Base-by-base conservation (phyloP, 2,797 vertebrate species). In the Chrosomus eos region DNA sequence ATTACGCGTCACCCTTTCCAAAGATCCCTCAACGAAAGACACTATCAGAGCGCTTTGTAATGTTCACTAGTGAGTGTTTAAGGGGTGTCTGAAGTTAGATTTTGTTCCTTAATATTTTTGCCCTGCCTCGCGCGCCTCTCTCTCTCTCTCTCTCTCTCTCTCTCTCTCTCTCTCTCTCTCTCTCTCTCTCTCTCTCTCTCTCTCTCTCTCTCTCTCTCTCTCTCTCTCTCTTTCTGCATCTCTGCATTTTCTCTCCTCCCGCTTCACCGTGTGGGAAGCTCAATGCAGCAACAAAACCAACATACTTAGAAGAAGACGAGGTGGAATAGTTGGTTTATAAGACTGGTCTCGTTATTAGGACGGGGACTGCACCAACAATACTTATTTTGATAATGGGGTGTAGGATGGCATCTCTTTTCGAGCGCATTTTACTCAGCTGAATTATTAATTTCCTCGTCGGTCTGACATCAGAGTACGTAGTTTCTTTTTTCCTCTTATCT, bases 391-490 rank as follows among this genome's bases (percentile, higher is more conserved):
- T 82, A 68, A 79, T 45, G 71, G n/a, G 74, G 76, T 81, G 81
- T 36, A 81, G 80, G 74, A 38, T 64, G 70, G 66, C 83, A 77
- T 82, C 64, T 75, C 28, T 72, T 81, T 85, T 85, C 87, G 87
- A 86, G 83, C 76, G 88, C 87, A 85, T 88, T 83, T 88, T 87
- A 88, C 88, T 90, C 71, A 86, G 71, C 85, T 91, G 90, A 89
- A 92, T 92, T 85, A 91, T 91, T 91, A 72, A 91, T 91, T 81
- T 89, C 78, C 84, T 88, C 86, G 82, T 87, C 88, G 86, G 82
- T 82, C 80, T 89, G 67, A 90, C 66, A 90, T 82, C 86, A 81
- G 88, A 85, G 85, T 75, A 83, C 75, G 72, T 83, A 70, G 73
- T 82, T 83, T 81, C 18, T 70, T 62, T 86, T 82, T 76, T 68